These are phyloP conservation scores for Sceloporus undulatus DNA, from an alignment of 2,113 vertebrate species.

Conservation along the genomic window DNA sequence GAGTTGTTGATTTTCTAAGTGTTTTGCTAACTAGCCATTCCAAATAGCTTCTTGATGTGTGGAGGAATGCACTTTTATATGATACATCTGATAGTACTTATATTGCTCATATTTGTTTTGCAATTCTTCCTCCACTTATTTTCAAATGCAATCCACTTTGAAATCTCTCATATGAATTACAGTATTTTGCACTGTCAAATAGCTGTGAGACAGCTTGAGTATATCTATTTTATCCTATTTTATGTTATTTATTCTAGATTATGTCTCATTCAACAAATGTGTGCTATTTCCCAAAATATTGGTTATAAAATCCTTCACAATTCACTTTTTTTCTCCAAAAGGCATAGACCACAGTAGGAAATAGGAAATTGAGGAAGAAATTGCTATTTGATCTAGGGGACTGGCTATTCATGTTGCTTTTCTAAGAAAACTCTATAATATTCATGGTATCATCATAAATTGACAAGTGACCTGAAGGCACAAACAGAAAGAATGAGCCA, in stretches of 20 bases:
- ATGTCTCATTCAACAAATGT: neutral
- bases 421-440: no score
- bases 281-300: neutral
- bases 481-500: no score
- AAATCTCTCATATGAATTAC: neutral
- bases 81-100: neutral
- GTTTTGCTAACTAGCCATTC: conserved; percentile 7
- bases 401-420: neutral
- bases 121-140: neutral
- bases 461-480: no score
- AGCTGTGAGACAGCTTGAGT: neutral
- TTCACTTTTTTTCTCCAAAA: neutral
- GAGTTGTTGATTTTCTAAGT: conserved; percentile 52
- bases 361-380: neutral
- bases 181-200: neutral
- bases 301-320: neutral
- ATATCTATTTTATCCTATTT: neutral
- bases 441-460: no score
- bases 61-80: neutral
- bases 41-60: accelerated
- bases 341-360: neutral
- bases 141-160: neutral
- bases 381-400: neutral
- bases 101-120: conserved; percentile 11
- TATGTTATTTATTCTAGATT: neutral